Percentiles rank a stretch among this genome's conserved stretches.
phyloP scores from a whole-genome alignment of 2,797 vertebrate species.

The Enteromius unitaeniatus region DNA sequence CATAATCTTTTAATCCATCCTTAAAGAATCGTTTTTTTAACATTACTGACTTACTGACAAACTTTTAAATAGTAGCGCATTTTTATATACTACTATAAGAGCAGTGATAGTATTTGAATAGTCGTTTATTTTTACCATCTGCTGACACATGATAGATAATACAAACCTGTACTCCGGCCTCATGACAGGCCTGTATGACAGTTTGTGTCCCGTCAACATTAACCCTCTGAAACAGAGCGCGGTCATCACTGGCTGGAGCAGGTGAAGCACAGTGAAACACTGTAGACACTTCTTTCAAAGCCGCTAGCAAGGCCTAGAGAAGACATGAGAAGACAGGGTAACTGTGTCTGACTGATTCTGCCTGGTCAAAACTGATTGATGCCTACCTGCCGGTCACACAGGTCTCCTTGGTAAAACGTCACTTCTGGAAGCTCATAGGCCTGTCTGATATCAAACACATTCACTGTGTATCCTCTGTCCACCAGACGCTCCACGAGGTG shows the following conservation, averaged over 20 bases:
- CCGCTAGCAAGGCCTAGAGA: constrained; percentile 84
- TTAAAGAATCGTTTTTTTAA: not conserved
- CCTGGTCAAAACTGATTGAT: not conserved
- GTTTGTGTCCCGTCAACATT: constrained; percentile 88
- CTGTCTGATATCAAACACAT: constrained; percentile 90
- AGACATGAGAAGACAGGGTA: not conserved
- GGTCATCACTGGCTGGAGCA: constrained; percentile 86
- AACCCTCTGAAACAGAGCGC: constrained; percentile 88
- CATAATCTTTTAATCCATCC: not conserved
- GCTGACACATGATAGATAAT: not conserved
- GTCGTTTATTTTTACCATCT: not conserved
- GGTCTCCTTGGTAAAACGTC: constrained; percentile 89
- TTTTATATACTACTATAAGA: no score
- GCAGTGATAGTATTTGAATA: no score
- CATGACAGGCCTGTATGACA: constrained; percentile 86
- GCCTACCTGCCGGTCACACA: constrained; percentile 89
- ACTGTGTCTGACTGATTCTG: not conserved
- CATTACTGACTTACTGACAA: not conserved
- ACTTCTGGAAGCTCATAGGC: constrained; percentile 82
- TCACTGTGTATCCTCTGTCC: constrained; percentile 85
- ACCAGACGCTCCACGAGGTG: constrained; percentile 92
- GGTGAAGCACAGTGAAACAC: constrained; percentile 97
- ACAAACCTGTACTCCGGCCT: constrained; percentile 90
- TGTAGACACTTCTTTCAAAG: constrained; percentile 83
- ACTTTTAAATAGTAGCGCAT: not conserved